These are phyloP conservation scores for Eriosoma lanigerum DNA, from an alignment of 1,140 invertebrate species.

Conservation along the genomic window DNA sequence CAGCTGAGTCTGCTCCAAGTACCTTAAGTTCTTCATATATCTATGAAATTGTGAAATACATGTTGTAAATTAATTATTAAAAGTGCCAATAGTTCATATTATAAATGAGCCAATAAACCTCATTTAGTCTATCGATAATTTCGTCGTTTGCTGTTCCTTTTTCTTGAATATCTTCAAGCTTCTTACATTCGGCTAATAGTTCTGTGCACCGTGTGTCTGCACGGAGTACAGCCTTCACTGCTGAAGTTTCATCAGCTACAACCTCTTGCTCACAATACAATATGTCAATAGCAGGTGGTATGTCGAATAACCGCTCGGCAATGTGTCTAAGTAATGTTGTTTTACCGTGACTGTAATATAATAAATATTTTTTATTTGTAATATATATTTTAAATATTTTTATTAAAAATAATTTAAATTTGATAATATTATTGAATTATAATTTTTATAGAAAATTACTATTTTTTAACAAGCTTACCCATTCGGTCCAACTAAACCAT, in stretches of 20 bases:
- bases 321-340: slow-evolving; percentile 96
- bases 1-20: slow-evolving; percentile 95
- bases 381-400: no score
- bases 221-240: slow-evolving; percentile 89
- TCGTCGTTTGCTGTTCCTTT: slow-evolving; percentile 61
- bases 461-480: no score
- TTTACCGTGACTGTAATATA: slow-evolving; percentile 81
- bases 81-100: no score
- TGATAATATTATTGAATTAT: no score
- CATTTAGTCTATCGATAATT: slow-evolving; percentile 78
- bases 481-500: slow-evolving; percentile 13
- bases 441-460: no score
- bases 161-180: slow-evolving; percentile 73
- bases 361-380: no score
- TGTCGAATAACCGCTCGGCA: slow-evolving; percentile 81
- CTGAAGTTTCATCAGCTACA: slow-evolving; percentile 85
- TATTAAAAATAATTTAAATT: no score
- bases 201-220: slow-evolving; percentile 86
- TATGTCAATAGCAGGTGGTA: slow-evolving; percentile 96
- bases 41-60: slow-evolving; percentile 58
- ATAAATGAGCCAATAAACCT: no score
- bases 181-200: slow-evolving; percentile 80
- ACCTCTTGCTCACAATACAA: slow-evolving; percentile 99
- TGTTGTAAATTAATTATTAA: no score
- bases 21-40: slow-evolving; percentile 94